Base-by-base conservation (phyloP, 2,888 invertebrate genomes). In the Limulus polyphemus region DNA sequence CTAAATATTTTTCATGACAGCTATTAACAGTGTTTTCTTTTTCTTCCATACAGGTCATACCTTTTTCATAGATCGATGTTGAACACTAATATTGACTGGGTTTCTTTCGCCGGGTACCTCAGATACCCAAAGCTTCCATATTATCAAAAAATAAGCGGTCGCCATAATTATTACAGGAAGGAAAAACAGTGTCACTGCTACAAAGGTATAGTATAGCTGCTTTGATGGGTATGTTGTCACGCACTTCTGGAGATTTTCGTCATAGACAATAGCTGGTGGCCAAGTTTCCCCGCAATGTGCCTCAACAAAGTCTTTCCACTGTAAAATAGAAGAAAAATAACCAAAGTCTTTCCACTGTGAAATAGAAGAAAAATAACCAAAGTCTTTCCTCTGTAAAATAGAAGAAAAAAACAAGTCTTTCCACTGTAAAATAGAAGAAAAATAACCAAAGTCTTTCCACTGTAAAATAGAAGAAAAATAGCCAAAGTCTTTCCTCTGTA, bases 31-130 rank as follows among this genome's bases (percentile, higher is more conserved):
- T 32, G n/a, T n/a, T n/a, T n/a, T n/a, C n/a, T n/a, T n/a, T n/a
- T n/a, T n/a, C n/a, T 32, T 32, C 7, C 3, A 32, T 32, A 32
- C 1, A 57, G 5, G n/a, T 47, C 63, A 48, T 48, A 71, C 72
- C 66, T 72, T 72, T 60, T 68, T 68, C 54, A 70, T 69, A 7
- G 72, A 67, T 61, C 70, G 62, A 47, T 67, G 71, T 62, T 77
- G 76, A 2, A 73, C 70, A 59, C 67, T 70, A 11, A 73, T 70
- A 56, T 75, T 75, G 13, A 71, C 71, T 52, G 70, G 71, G 48
- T 73, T 70, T 17, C 72, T 46, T 32, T 65, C 65, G 11, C 65
- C 65, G 2, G 65, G 65, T 4, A 65, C 65, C 49, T 65, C 60
- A 3, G 59, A 60, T 16, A 62, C 62, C 65, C 65, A 65, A 9